Percentiles rank a stretch among this genome's conserved stretches.
Evolutionary conservation across 2,113 vertebrate species (phyloP).

Genomic region (Ornithorhynchus anatinus): DNA sequence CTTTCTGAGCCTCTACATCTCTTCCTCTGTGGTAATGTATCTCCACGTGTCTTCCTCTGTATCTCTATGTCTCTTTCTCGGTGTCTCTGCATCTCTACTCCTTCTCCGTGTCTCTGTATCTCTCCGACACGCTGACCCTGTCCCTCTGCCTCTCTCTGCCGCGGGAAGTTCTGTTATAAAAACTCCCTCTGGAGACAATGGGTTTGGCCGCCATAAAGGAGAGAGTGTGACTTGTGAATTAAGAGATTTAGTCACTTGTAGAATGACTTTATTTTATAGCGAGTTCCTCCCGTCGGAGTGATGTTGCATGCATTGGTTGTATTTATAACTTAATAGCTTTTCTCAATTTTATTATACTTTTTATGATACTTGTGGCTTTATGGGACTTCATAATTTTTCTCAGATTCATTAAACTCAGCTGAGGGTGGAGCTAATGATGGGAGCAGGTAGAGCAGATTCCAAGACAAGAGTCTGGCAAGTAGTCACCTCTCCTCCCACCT

Average conservation of each 20-base stretch:
- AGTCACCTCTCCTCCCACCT: not conserved
- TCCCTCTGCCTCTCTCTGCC: not conserved
- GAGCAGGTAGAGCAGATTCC: not conserved
- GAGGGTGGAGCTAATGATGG: slow-evolving; percentile 61
- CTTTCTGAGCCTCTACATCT: too few relatives aligned
- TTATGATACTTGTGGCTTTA: slow-evolving; percentile 76
- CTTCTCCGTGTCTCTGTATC: not conserved
- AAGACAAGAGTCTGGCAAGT: not conserved
- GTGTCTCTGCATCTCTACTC: not conserved
- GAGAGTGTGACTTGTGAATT: slow-evolving; percentile 57
- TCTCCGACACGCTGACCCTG: fast-evolving
- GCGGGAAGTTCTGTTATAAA: not conserved
- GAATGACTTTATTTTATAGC: slow-evolving; percentile 74
- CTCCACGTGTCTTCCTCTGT: too few relatives aligned
- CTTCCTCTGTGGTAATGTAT: too few relatives aligned
- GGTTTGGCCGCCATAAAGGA: slow-evolving; percentile 39
- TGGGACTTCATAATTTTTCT: slow-evolving; percentile 72
- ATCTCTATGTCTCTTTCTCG: not conserved
- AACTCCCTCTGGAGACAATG: slow-evolving; percentile 7
- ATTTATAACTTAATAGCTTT: slow-evolving; percentile 81
- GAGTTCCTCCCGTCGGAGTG: slow-evolving; percentile 68
- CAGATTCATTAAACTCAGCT: slow-evolving; percentile 67
- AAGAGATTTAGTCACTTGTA: slow-evolving; percentile 71
- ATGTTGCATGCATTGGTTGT: slow-evolving; percentile 71
- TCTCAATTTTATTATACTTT: slow-evolving; percentile 76